phyloP scores from a whole-genome alignment of 2,797 vertebrate species.

The Acipenser ruthenus region DNA sequence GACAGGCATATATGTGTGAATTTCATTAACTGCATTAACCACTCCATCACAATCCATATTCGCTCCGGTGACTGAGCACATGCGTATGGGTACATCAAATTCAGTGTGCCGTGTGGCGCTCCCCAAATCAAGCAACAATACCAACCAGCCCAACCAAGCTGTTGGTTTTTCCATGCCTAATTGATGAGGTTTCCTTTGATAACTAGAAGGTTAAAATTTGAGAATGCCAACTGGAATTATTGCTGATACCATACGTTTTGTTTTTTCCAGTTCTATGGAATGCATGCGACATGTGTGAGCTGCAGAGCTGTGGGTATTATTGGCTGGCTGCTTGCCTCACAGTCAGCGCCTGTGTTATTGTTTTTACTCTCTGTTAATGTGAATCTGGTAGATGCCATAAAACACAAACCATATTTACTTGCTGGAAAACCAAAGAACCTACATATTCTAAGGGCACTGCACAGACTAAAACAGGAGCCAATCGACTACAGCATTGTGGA shows the following conservation, averaged over 20 bases:
- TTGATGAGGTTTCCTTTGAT: not conserved
- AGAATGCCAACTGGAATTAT: not conserved
- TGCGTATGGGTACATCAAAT: constrained; percentile 1
- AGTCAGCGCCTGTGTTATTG: not conserved
- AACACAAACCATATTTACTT: not conserved
- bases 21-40: constrained; percentile 3
- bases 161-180: not conserved
- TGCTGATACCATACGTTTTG: not conserved
- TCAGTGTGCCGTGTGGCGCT: not conserved
- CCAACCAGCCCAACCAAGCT: not conserved
- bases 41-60: constrained; percentile 1
- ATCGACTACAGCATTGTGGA: no score
- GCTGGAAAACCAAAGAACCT: not conserved
- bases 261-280: not conserved
- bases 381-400: not conserved
- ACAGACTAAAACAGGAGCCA: no score
- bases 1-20: constrained; percentile 5
- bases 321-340: not conserved
- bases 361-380: not conserved
- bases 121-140: not conserved
- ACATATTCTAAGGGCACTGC: no score
- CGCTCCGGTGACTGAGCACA: not conserved
- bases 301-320: not conserved
- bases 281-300: not conserved
- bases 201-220: not conserved